These are phyloP conservation scores for Leptinotarsa rubiginosa DNA, from an alignment of 2,888 invertebrate genomes.

Conservation along the genomic window DNA sequence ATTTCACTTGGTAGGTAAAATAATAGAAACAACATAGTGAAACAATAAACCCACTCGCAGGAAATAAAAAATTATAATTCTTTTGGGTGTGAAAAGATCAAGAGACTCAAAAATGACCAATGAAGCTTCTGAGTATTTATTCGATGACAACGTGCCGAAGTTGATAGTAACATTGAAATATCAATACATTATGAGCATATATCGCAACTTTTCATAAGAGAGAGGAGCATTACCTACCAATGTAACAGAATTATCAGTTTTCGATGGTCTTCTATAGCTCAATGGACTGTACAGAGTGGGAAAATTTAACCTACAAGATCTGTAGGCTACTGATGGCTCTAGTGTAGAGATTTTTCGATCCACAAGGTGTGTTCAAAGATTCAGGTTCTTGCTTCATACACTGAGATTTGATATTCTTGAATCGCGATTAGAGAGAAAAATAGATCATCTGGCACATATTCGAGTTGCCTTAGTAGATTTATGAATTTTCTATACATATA, in stretches of 20 bases:
- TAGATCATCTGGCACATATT: slow-evolving; percentile 45
- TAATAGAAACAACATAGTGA: not conserved
- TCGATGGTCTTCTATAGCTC: not conserved
- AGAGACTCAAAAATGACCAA: not conserved
- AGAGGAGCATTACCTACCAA: not conserved
- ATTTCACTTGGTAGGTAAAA: too few relatives aligned
- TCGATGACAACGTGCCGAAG: not conserved
- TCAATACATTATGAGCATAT: not conserved
- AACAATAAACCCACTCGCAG: not conserved
- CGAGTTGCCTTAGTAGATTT: slow-evolving; percentile 49
- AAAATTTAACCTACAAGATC: not conserved
- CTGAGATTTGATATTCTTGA: slow-evolving; percentile 49
- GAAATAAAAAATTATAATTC: not conserved
- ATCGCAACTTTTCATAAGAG: not conserved
- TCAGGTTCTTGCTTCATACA: slow-evolving; percentile 47
- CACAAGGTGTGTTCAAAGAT: slow-evolving; percentile 49
- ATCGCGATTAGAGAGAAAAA: slow-evolving; percentile 37
- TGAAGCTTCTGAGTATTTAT: not conserved
- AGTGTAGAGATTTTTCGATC: not conserved
- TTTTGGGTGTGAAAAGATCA: not conserved
- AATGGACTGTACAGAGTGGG: not conserved
- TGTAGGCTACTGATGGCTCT: not conserved
- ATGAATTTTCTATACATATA: slow-evolving; percentile 41
- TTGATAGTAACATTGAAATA: not conserved
- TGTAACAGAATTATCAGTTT: not conserved